These are phyloP conservation scores for Ginglymostoma cirratum DNA, from an alignment of 2,113 vertebrate species.

Conservation along the genomic window DNA sequence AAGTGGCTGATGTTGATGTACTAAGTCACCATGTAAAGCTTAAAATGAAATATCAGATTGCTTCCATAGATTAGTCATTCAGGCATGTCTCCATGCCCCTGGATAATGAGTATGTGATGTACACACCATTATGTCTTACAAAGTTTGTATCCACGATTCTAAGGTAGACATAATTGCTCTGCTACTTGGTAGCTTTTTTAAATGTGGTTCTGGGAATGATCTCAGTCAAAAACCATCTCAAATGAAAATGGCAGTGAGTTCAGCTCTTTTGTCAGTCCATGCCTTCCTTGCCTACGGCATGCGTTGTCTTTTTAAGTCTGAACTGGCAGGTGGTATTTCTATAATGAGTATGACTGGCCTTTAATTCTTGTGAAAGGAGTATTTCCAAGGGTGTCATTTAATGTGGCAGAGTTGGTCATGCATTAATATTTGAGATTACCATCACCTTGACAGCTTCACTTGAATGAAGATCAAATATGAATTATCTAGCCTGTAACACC, in stretches of 20 bases:
- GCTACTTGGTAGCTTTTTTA: background rate
- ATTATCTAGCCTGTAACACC: background rate
- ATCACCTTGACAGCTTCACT: background rate
- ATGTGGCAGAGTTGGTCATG: conserved; percentile 1
- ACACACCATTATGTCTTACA: background rate
- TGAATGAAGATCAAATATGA: background rate
- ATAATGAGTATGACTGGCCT: background rate
- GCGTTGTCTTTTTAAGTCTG: background rate
- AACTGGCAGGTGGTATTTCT: background rate
- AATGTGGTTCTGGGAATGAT: background rate
- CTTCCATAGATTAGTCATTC: background rate
- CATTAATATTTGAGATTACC: background rate
- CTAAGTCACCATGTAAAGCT: background rate
- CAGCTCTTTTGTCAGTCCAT: background rate
- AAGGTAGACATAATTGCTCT: background rate
- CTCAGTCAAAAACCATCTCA: background rate
- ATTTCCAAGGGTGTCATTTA: conserved; percentile 16
- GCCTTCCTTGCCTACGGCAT: background rate
- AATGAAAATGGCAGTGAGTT: background rate
- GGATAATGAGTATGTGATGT: background rate
- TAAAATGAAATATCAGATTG: background rate
- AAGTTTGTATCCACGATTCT: background rate
- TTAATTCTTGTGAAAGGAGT: background rate
- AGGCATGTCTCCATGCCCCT: background rate
- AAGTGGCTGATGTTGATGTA: background rate